A percentile compares a stretch with the other conserved stretches of the same genome.
Evolutionary conservation across 2,113 vertebrate genomes (phyloP).

Genomic region (Caloenas nicobarica): DNA sequence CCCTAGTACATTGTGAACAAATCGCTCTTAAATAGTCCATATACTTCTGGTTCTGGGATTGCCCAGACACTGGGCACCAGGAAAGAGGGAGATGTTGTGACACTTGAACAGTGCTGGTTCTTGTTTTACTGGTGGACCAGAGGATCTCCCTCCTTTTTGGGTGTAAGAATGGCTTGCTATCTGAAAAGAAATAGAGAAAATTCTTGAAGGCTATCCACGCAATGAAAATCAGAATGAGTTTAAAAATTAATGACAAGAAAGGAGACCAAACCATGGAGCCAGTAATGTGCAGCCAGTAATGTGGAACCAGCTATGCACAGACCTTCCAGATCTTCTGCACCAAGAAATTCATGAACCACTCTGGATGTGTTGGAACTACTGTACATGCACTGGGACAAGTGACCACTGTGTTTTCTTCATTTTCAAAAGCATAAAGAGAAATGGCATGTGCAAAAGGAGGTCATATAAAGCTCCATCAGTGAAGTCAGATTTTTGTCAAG

Average conservation of each 20-base stretch:
- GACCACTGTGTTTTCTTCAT: neutral
- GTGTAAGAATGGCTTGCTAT: neutral
- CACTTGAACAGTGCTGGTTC: neutral
- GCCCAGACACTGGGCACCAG: neutral
- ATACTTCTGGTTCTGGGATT: neutral
- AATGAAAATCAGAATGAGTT: neutral
- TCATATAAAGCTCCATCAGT: neutral
- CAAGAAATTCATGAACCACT: neutral
- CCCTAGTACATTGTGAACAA: neutral
- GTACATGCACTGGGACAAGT: too few relatives aligned
- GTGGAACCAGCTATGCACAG: neutral
- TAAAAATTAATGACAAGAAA: neutral
- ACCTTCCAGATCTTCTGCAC: neutral
- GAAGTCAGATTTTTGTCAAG: neutral
- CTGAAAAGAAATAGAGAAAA: neutral
- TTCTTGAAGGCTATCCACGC: fast-evolving
- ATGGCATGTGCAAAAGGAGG: fast-evolving
- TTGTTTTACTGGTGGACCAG: neutral
- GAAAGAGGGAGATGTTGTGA: neutral
- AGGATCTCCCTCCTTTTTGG: neutral
- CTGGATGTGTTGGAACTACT: fast-evolving
- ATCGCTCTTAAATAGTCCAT: neutral
- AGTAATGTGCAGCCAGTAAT: neutral
- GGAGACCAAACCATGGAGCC: neutral
- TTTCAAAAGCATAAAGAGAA: neutral